Percentiles rank a stretch among this genome's conserved stretches.
Conservation (phyloP, 64 coral and sea anemone species). For the Montipora capricornis region DNA sequence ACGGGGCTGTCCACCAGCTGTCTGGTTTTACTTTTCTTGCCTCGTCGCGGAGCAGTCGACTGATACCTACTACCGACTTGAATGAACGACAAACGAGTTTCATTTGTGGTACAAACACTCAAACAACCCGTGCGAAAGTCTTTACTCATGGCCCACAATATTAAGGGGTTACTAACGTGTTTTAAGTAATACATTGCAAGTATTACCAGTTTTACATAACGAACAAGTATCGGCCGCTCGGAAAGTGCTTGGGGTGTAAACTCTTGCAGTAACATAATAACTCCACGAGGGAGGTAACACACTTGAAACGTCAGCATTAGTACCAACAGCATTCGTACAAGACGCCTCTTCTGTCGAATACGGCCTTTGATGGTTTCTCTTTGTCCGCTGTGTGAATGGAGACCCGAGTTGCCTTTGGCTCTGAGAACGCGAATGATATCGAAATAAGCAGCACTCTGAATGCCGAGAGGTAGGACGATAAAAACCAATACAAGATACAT, state of each 20-base stretch:
- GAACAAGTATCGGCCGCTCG: not conserved
- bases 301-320: conserved; percentile 81
- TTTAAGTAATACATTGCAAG: conserved; percentile 83
- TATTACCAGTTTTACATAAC: conserved; percentile 65
- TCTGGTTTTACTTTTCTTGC: not conserved
- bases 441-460: conserved; percentile 79
- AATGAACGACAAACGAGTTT: not conserved
- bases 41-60: not conserved
- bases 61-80: not conserved
- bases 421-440: conserved; percentile 65
- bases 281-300: conserved; percentile 76
- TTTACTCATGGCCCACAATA: conserved; percentile 82
- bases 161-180: conserved; percentile 80
- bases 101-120: not conserved
- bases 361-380: conserved; percentile 35
- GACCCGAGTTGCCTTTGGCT: conserved; percentile 1
- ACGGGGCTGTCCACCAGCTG: not conserved
- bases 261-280: conserved; percentile 64
- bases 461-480: conserved; percentile 39
- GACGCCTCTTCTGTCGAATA: conserved; percentile 31
- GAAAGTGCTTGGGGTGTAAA: conserved; percentile 19
- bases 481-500: conserved; percentile 68
- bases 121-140: conserved; percentile 76
- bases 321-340: conserved; percentile 76
- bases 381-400: not conserved